Evolutionary conservation across 2,113 vertebrate species (phyloP).

Genomic region (Morone chrysops): DNA sequence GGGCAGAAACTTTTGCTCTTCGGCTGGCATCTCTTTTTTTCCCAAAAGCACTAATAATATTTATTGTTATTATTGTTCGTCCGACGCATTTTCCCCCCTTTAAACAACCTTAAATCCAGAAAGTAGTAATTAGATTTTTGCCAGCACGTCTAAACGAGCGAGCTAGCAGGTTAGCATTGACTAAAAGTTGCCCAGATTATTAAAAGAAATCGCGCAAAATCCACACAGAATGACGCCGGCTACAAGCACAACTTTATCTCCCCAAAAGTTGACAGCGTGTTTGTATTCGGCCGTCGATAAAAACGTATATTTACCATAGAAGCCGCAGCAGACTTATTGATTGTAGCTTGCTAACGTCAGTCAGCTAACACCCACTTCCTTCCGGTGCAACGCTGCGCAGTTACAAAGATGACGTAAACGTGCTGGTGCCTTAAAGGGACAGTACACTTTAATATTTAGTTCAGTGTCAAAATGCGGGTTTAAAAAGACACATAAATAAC

Average conservation of each 20-base stretch:
- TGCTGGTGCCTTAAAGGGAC: constrained; percentile 58
- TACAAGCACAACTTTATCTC: not conserved
- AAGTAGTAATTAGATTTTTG: constrained; percentile 27
- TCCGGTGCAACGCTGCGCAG: constrained; percentile 66
- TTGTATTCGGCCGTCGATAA: not conserved
- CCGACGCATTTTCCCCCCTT: not conserved
- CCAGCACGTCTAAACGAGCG: constrained; percentile 22
- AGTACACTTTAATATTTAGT: not conserved
- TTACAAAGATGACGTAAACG: constrained; percentile 69
- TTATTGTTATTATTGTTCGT: not conserved
- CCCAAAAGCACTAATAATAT: not conserved
- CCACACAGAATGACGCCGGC: not conserved
- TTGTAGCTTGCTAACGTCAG: constrained; percentile 76
- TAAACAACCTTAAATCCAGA: not conserved
- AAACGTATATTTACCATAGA: constrained; percentile 84
- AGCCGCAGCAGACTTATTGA: constrained; percentile 77
- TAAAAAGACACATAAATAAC: not conserved
- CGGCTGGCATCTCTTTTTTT: not conserved
- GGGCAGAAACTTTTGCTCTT: not conserved
- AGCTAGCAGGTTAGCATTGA: constrained; percentile 40
- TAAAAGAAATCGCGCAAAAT: not conserved
- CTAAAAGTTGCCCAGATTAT: constrained; percentile 16
- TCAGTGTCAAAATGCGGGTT: not conserved
- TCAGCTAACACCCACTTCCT: constrained; percentile 81
- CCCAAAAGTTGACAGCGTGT: rapidly evolving